Evolutionary conservation across 2,888 invertebrate genomes (phyloP), one percentile per base, ranked within the genome.

Genomic region (Emmelina monodactyla): DNA sequence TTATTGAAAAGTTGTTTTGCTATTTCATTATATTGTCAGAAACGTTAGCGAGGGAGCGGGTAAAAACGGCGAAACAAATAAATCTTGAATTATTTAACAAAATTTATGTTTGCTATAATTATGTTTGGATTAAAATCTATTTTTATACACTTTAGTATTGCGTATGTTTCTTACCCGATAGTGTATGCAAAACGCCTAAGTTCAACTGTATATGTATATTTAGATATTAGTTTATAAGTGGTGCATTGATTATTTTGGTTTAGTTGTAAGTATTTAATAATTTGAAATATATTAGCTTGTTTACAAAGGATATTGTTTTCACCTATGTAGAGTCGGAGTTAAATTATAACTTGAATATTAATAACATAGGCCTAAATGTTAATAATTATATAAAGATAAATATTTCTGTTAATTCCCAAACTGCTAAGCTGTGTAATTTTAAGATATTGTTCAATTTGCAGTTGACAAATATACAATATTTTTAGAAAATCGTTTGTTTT

Each of bases 401-500:
- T 56, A 59, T 66, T 66, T 64, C 62, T 66, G 70, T 73, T 72
- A 64, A 64, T 68, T 67, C 53, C 61, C 58, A 57, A 64, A 66
- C 25, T 25, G 25, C 25, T 25, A 25, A 25, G 25, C 25, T 25
- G n/a, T 25, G 25, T 25, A 62, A 65, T 61, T 54, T 69, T 71
- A 69, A 64, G 66, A 65, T 67, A 68, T 72, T 72, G 69, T 76
- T 78, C 73, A 69, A 70, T 70, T 64, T 70, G 69, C 71, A 70
- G 76, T 78, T 78, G 78, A 78, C 75, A 78, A 76, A 78, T 78
- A 76, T 69, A 72, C 66, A 63, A 64, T 75, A 72, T 76, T 76
- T 76, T 70, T 65, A 60, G 59, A 46, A 53, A 42, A 28, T 37
- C 33, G 19, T 40, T 31, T 41, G 36, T 40, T 49, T 41, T 53